These are phyloP conservation scores for Ostrea edulis DNA, from an alignment of 1,140 invertebrate genomes.

Conservation along the genomic window DNA sequence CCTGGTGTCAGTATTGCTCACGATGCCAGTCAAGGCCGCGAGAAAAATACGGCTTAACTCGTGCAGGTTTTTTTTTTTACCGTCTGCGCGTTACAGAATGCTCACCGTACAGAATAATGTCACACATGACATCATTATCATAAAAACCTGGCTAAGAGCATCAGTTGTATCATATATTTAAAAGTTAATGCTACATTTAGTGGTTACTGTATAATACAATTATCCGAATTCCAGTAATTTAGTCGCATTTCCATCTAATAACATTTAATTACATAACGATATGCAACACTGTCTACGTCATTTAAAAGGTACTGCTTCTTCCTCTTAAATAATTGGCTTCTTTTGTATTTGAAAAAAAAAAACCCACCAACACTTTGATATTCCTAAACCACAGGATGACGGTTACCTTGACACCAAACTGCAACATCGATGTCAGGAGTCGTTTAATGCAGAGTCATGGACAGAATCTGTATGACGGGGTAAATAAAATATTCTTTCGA, in stretches of 20 bases:
- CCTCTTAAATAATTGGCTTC: background rate
- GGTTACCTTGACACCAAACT: background rate
- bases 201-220: background rate
- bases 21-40: too few relatives aligned
- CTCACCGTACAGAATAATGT: background rate
- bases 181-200: constrained; percentile 3
- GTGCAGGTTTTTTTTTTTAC: too few relatives aligned
- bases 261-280: constrained; percentile 7
- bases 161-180: background rate
- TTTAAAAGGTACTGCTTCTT: background rate
- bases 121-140: background rate
- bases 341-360: background rate
- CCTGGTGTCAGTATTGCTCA: too few relatives aligned
- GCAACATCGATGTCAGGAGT: background rate
- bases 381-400: background rate
- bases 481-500: too few relatives aligned
- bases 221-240: background rate
- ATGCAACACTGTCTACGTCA: background rate
- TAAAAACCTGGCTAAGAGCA: background rate
- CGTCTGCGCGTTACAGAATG: too few relatives aligned
- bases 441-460: too few relatives aligned
- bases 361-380: background rate
- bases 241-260: constrained; percentile 17
- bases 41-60: too few relatives aligned
- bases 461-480: too few relatives aligned